phyloP scores from a whole-genome alignment of 1,140 invertebrate species.

The Drosophila bipectinata region DNA sequence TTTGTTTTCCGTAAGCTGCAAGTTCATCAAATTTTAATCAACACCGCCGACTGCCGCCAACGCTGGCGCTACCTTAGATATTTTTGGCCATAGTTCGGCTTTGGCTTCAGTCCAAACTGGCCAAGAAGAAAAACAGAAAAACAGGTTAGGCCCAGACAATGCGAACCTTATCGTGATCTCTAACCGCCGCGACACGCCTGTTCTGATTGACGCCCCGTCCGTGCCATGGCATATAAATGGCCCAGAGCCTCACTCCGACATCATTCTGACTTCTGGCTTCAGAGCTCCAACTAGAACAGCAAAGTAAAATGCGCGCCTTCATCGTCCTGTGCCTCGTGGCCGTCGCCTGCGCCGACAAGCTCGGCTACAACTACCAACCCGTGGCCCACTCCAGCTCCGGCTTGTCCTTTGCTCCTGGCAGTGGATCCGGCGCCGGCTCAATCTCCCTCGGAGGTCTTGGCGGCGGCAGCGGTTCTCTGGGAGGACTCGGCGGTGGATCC shows the following conservation, averaged over 20 bases:
- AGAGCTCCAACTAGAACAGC: conserved; percentile 70
- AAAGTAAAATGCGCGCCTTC: conserved; percentile 67
- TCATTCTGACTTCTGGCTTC: conserved; percentile 73
- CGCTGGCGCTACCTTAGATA: conserved; percentile 6
- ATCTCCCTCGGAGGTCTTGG: conserved; percentile 22
- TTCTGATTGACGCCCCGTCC: conserved; percentile 68
- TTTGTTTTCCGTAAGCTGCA: conserved; percentile 64
- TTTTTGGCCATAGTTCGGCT: conserved; percentile 11
- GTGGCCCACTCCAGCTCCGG: conserved; percentile 70
- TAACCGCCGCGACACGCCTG: conserved; percentile 51
- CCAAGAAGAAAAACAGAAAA: conserved; percentile 55
- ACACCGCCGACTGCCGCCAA: conserved; percentile 45
- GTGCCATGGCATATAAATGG: conserved; percentile 62
- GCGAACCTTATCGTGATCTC: conserved; percentile 69
- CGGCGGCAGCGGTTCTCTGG: conserved; percentile 17
- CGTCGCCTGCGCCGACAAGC: conserved; percentile 67
- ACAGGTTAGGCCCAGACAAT: conserved; percentile 68
- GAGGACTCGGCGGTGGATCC: conserved; percentile 21
- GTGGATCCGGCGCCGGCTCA: conserved; percentile 27
- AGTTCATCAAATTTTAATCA: conserved; percentile 81
- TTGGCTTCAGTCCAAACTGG: conserved; percentile 17
- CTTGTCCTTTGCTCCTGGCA: conserved; percentile 71
- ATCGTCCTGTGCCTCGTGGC: conserved; percentile 73
- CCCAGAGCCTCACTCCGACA: conserved; percentile 37
- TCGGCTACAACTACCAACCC: conserved; percentile 78